Evolutionary conservation across 1,140 invertebrate species (phyloP).

Genomic region (Coelopa frigida): DNA sequence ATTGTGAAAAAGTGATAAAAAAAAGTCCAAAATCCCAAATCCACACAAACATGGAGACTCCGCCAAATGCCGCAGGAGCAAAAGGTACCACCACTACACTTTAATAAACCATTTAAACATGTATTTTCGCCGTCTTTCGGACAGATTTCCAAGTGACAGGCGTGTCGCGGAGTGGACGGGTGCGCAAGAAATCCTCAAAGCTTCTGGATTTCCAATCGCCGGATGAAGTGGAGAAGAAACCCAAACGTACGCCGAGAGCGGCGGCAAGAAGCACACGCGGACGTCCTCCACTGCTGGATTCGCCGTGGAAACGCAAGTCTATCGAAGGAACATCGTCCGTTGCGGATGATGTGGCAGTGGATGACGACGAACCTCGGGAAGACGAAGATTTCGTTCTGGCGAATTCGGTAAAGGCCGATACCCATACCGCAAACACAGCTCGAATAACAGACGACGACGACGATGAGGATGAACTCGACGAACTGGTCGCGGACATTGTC

Average conservation of each 20-base stretch:
- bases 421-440: too few species aligned
- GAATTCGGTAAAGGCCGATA: background rate
- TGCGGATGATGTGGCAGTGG: conserved; percentile 9
- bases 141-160: conserved; percentile 74
- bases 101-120: too few species aligned
- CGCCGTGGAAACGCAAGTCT: conserved; percentile 12
- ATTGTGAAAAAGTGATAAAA: too few species aligned
- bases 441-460: conserved; percentile 13
- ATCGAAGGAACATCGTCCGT: too few species aligned
- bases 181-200: conserved; percentile 91
- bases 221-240: conserved; percentile 61
- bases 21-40: too few species aligned
- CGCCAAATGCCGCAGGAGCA: too few species aligned
- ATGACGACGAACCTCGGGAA: conserved; percentile 18
- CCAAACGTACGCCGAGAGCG: conserved; percentile 21
- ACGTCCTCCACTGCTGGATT: conserved; percentile 12
- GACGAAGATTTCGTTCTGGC: conserved; percentile 4
- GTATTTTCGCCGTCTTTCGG: too few species aligned
- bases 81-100: too few species aligned
- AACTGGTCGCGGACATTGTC: conserved; percentile 34
- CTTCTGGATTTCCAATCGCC: conserved; percentile 86
- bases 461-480: conserved; percentile 37
- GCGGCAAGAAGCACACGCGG: background rate
- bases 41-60: too few species aligned
- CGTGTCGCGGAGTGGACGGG: conserved; percentile 73